Conservation (phyloP, 2,113 vertebrate genomes). For the Helogale parvula region DNA sequence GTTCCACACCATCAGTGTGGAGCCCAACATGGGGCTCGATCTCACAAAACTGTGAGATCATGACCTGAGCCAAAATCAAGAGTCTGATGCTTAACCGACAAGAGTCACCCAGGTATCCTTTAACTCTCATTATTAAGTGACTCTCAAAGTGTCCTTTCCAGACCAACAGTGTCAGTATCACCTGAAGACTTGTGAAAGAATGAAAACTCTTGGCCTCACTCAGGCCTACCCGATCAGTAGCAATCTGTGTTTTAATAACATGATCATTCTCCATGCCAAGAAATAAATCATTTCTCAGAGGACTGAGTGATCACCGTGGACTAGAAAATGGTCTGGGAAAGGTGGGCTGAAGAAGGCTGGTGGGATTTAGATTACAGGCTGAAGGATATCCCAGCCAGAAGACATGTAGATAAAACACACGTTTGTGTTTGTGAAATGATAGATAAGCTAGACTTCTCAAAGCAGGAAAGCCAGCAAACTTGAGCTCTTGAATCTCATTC, state of each 20-base stretch:
- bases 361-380: background rate
- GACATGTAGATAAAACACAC: background rate
- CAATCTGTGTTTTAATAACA: background rate
- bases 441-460: conserved; percentile 31
- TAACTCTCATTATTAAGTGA: background rate
- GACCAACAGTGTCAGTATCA: background rate
- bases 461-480: background rate
- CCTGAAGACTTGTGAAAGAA: conserved; percentile 16
- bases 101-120: no score
- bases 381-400: background rate
- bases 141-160: background rate
- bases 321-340: conserved; percentile 14
- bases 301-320: background rate
- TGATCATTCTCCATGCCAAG: background rate
- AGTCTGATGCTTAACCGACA: no score
- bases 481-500: background rate
- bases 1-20: no score
- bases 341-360: background rate
- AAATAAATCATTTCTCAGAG: background rate
- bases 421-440: background rate
- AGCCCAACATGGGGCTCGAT: no score
- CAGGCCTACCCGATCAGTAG: background rate
- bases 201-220: background rate
- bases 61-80: no score
- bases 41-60: no score